phyloP scores from a whole-genome alignment of 2,113 vertebrate genomes.

The Perca fluviatilis region DNA sequence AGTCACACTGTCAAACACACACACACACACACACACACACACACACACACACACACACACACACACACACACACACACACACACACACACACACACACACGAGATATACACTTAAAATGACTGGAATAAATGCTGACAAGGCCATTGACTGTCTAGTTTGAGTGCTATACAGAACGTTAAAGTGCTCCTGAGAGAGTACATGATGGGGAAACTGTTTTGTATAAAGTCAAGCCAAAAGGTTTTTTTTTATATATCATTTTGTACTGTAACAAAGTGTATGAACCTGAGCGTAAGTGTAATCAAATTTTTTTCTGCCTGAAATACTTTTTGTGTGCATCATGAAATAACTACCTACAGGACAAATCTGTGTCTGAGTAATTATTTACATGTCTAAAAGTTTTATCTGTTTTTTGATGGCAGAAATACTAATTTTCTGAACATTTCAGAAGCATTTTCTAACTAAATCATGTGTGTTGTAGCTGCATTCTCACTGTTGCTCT shows the following conservation, averaged over 20 bases:
- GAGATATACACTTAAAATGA: slow-evolving; percentile 25
- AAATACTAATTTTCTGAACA: slow-evolving; percentile 75
- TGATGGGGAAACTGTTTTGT: slow-evolving; percentile 63
- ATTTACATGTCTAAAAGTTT: slow-evolving; percentile 59
- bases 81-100: slow-evolving; percentile 1
- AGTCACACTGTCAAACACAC: slow-evolving; percentile 13
- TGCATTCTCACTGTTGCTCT: slow-evolving; percentile 72
- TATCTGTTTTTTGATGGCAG: slow-evolving; percentile 61
- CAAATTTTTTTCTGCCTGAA: slow-evolving; percentile 60
- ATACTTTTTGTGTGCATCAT: slow-evolving; percentile 55
- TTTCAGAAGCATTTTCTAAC: slow-evolving; percentile 77
- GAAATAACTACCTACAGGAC: slow-evolving; percentile 58
- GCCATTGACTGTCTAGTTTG: slow-evolving; percentile 10
- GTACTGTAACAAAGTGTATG: slow-evolving; percentile 71
- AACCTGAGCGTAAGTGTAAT: slow-evolving; percentile 63
- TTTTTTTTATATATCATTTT: slow-evolving; percentile 72
- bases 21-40: not conserved
- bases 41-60: slow-evolving; percentile 3
- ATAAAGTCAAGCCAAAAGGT: slow-evolving; percentile 64
- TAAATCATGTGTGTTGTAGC: slow-evolving; percentile 68
- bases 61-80: not conserved
- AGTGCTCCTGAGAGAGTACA: slow-evolving; percentile 14
- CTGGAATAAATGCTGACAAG: slow-evolving; percentile 43
- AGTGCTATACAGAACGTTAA: slow-evolving; percentile 46
- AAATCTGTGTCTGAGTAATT: slow-evolving; percentile 54